Percentiles rank a stretch among this genome's conserved stretches.
Evolutionary conservation across 2,113 vertebrate genomes (phyloP).

Genomic region (Dicaeum eximium): DNA sequence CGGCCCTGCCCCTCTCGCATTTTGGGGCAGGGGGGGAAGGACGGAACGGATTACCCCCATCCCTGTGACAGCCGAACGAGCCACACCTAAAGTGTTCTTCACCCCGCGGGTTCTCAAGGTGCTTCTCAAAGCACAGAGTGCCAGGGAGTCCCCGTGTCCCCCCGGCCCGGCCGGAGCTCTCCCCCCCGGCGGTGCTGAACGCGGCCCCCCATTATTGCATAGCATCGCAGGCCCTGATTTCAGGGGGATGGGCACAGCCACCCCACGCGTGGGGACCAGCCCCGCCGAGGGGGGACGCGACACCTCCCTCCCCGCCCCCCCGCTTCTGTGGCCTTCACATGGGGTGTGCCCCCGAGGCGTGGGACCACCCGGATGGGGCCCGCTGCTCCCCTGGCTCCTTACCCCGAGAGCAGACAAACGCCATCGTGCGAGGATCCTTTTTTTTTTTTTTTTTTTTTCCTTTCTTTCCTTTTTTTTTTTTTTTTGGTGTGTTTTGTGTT

Average conservation of each 20-base stretch:
- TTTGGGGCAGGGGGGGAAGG: rapidly evolving
- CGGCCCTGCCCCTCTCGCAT: neutral
- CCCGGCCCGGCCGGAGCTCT: neutral
- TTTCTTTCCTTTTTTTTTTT: rapidly evolving
- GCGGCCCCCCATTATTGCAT: neutral
- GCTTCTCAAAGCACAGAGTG: neutral
- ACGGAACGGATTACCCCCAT: neutral
- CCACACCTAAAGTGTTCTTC: neutral
- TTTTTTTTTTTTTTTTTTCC: neutral
- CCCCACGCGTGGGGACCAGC: neutral
- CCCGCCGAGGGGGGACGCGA: neutral
- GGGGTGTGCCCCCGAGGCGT: neutral
- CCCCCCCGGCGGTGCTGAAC: neutral
- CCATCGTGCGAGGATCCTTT: neutral
- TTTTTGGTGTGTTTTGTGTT: conserved; percentile 2
- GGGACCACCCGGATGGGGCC: neutral
- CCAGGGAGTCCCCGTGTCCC: rapidly evolving
- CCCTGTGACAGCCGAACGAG: neutral
- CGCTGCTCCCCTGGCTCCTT: neutral
- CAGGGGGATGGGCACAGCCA: neutral
- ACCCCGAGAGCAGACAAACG: neutral
- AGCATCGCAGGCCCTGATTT: conserved; percentile 29
- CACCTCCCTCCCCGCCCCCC: too few species aligned
- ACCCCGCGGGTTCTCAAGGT: neutral
- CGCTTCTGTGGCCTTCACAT: neutral